Percentiles rank a stretch among this genome's conserved stretches.
Conservation (phyloP, 2,888 invertebrate genomes). For the Ichneumoninae sp. region DNA sequence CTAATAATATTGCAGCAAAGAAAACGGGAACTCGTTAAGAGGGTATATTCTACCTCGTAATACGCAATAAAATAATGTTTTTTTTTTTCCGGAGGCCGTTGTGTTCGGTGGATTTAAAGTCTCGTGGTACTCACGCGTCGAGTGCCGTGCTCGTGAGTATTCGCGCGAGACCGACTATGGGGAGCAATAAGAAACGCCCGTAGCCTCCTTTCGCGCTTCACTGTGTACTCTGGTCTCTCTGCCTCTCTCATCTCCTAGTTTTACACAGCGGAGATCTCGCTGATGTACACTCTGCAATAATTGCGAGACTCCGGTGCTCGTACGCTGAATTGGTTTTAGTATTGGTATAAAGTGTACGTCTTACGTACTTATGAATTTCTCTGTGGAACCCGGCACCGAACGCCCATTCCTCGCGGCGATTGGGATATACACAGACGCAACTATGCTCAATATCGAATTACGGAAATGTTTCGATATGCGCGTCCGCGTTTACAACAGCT, state of each 20-base stretch:
- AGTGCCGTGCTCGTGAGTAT: background rate
- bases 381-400: background rate
- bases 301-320: conserved; percentile 29
- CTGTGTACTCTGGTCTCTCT: background rate
- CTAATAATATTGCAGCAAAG: background rate
- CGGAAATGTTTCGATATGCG: conserved; percentile 64
- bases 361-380: conserved; percentile 9
- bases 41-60: background rate
- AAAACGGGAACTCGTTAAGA: conserved; percentile 23
- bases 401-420: conserved; percentile 30
- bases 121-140: conserved; percentile 13
- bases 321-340: conserved; percentile 8
- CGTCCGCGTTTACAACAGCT: conserved; percentile 43
- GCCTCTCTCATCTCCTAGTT: background rate
- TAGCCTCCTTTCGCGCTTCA: conserved; percentile 61
- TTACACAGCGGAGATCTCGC: conserved; percentile 3
- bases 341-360: conserved; percentile 10
- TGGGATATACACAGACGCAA: conserved; percentile 17
- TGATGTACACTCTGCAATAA: conserved; percentile 25
- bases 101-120: background rate
- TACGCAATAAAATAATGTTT: conserved; percentile 33
- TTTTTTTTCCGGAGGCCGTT: background rate
- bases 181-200: conserved; percentile 53
- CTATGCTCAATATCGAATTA: conserved; percentile 66
- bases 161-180: conserved; percentile 13